Base-by-base conservation (phyloP, 2,888 invertebrate genomes). In the Agrotis clavis region DNA sequence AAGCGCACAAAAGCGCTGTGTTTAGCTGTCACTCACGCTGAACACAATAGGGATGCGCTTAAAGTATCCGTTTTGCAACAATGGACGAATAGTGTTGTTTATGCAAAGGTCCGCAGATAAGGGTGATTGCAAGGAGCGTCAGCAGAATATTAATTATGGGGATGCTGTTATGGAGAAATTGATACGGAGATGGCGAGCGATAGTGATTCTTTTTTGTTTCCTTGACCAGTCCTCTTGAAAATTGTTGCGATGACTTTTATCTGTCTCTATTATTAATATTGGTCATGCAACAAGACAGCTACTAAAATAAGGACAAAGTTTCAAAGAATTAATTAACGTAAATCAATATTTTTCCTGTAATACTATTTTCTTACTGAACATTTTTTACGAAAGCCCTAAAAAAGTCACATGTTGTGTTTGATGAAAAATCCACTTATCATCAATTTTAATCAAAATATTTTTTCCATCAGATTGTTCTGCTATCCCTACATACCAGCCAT, bases 1-100 rank as follows among this genome's bases (percentile, higher is more conserved):
- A 71, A 41, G 25, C 48, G 53, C 70, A 91, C 92, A 93, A 92
- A 83, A 81, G 82, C 77, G 82, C 88, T 87, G 91, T 92, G 93
- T 90, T 90, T 90, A 82, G 87, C 91, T 90, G 94, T 94, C 94
- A 94, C 90, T 94, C 94, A 93, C 88, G 84, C 81, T 82, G 83
- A 50, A 65, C 81, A 93, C 92, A 93, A 91, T 90, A 84, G 89
- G 84, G 90, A 92, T 91, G 92, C 89, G 90, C 90, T 89, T 90
- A 89, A 87, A 89, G 88, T 90, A 88, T 86, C 86, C 86, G 86
- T 88, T 89, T 84, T 79, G 89, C 88, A 90, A 94, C 94, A 93
- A 92, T 91, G 81, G 60, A 59, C 77, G 70, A 85, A 82, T 83
- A 82, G 81, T 81, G 79, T 77, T 85, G 85, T 85, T 85, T 90